phyloP scores from a whole-genome alignment of 2,113 vertebrate species.

The Nyctibius bracteatus region DNA sequence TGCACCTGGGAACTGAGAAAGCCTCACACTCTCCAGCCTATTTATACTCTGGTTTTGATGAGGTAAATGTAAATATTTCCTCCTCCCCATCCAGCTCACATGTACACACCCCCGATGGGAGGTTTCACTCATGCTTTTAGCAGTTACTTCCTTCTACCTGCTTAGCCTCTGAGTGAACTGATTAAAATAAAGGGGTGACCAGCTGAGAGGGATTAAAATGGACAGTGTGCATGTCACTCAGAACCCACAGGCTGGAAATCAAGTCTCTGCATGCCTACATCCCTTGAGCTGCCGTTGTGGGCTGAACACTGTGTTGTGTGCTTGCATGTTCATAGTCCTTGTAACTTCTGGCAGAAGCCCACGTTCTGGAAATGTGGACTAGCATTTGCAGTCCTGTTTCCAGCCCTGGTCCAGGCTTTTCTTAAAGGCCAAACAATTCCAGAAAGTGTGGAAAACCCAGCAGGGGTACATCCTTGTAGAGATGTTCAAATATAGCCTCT shows the following conservation, averaged over 20 bases:
- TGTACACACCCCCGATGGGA: background rate
- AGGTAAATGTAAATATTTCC: conserved; percentile 13
- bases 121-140: conserved; percentile 24
- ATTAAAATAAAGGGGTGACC: background rate
- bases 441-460: background rate
- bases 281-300: background rate
- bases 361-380: background rate
- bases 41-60: background rate
- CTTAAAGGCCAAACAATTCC: background rate
- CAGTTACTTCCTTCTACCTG: conserved; percentile 6
- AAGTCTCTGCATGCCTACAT: accelerated
- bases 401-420: background rate
- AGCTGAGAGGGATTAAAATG: background rate
- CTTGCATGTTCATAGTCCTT: background rate
- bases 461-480: background rate
- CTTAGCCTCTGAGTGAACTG: background rate
- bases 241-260: background rate
- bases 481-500: background rate
- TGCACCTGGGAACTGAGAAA: background rate
- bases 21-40: background rate
- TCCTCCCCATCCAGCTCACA: background rate
- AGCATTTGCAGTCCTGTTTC: background rate
- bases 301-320: background rate
- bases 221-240: background rate
- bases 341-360: background rate